A percentile compares a stretch with the other conserved stretches of the same genome.
Conservation (phyloP, 2,888 invertebrate species). For the Periphyllus acericola region DNA sequence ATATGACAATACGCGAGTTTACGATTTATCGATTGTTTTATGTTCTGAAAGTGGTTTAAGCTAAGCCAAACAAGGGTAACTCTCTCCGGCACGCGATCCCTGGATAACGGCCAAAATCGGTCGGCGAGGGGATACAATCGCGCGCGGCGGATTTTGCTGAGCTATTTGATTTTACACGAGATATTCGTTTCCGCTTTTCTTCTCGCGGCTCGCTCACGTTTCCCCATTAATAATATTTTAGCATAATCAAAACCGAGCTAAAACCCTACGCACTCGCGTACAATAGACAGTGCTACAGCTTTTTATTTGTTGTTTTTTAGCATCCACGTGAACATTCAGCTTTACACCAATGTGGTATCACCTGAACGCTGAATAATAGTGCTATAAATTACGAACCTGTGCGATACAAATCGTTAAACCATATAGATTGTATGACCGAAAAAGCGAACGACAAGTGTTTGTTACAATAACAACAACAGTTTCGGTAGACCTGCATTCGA, state of each 20-base stretch:
- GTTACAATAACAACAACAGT: no score
- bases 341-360: no score
- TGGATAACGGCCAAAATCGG: conserved; percentile 55
- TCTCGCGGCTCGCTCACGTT: background rate
- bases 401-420: no score
- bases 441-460: no score
- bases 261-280: background rate
- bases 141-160: conserved; percentile 31
- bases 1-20: background rate
- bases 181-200: background rate
- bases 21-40: conserved; percentile 52
- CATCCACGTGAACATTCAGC: no score
- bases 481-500: no score
- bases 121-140: conserved; percentile 23
- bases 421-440: no score
- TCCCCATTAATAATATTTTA: background rate
- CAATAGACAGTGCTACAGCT: background rate
- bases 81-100: background rate
- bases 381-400: no score
- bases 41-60: conserved; percentile 44
- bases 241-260: background rate
- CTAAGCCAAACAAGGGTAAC: conserved; percentile 44
- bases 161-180: conserved; percentile 30
- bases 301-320: no score
- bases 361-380: no score